Base-by-base conservation (phyloP, 2,113 vertebrate species). In the Grus americana region DNA sequence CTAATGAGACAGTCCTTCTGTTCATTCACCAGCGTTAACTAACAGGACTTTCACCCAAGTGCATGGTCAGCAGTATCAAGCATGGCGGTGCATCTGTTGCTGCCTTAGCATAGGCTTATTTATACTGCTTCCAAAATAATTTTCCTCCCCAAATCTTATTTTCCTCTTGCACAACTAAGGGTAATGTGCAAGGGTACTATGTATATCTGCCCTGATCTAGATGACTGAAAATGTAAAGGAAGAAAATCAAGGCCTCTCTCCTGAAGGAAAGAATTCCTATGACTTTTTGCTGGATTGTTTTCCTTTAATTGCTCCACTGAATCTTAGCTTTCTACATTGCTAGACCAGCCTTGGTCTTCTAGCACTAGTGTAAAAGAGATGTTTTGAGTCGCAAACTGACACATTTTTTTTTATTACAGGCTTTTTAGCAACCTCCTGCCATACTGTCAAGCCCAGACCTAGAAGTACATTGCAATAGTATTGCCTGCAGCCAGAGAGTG, bases 1-100 rank as follows among this genome's bases (percentile, higher is more conserved):
- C 47, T 93, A 93, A 97, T 78, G 88, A 95, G 67, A 78, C 9
- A 27, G 46, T 49, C 59, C 54, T 90, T 82, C 90, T 94, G 79
- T 62, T 89, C 65, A 36, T 78, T 76, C 59, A 50, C 21, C 14
- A n/a, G 18, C 7, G 20, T 21, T 32, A 50, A 38, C 50, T 70
- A 52, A 34, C 4, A 57, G 50, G 12, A 5, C 18, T 61, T 78
- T 86, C 9, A 70, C 42, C 27, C 14, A 27, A 42, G 21, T 12
- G 11, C 44, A 22, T 22, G 66, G 59, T 40, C 55, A 82, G 65
- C 23, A 59, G 26, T 21, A 42, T 4, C 9, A 75, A 87, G 54
- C 3, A 1, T 9, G 2, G 52, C 63, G 15, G 15, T 61, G 24
- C 34, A 52, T 47, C 70, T 93, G 49, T 58, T 67, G 27, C 44